Base-by-base conservation (phyloP, 2,888 invertebrate genomes). In the Acanthopleura granulata region DNA sequence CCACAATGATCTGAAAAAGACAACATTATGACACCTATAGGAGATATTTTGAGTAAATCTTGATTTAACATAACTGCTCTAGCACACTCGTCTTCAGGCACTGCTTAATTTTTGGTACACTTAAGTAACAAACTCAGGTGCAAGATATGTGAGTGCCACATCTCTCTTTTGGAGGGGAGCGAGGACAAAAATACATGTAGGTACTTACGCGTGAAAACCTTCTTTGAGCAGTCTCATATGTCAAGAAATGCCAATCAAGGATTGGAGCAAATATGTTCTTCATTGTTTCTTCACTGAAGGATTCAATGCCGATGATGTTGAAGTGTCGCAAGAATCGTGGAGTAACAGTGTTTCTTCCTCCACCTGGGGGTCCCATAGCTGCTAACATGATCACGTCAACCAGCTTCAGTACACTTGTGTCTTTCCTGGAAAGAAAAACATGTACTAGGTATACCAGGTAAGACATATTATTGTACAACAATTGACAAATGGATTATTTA, bases 351-450 rank as follows among this genome's bases (percentile, higher is more conserved):
- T 89, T 89, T 15, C 90, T 77, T 11, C 90, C 90, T 9, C 90
- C 90, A 57, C 90, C 89, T 51, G 90, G 89, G 0, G 89, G 89
- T 0, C 87, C 90, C 90, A 90, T 90, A 18, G 90, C 90, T 49
- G 87, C 83, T 77, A 90, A 74, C 87, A 90, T 89, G 27, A 87
- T 79, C 57, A 89, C 86, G 75, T 89, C 89, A 40, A 86, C 82
- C 62, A 90, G 78, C 73, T 88, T 77, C 66, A 89, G 80, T 0
- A 85, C 78, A 51, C 85, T 87, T 9, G 88, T 90, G 83, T 90
- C 90, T 74, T 90, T 90, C 73, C 89, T 89, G 81, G 18, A 57
- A 4, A 57, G 22, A 57, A 57, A 57, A n/a, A 51, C 51, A 51
- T n/a, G n/a, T n/a, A n/a, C n/a, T n/a, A n/a, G n/a, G n/a, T n/a